phyloP scores from a whole-genome alignment of 2,888 invertebrate genomes.

The Melangyna quadrimaculata region DNA sequence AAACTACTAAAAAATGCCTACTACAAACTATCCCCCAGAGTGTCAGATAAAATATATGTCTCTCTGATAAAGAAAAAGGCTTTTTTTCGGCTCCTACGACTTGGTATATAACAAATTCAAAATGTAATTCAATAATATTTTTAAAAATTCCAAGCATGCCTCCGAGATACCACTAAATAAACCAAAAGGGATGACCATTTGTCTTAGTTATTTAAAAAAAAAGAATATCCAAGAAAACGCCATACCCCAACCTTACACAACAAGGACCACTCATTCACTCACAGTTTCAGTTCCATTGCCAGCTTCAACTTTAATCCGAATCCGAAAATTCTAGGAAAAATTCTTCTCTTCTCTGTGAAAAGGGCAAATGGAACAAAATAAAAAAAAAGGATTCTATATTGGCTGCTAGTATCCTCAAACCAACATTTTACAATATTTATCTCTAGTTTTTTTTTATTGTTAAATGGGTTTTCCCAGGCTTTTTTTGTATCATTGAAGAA shows the following conservation, averaged over 20 bases:
- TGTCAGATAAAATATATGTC: constrained; percentile 48
- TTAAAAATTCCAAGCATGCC: constrained; percentile 63
- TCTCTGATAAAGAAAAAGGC: constrained; percentile 28
- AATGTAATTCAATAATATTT: constrained; percentile 67
- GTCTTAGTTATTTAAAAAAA: constrained; percentile 23
- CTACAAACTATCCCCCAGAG: constrained; percentile 59
- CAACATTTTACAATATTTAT: constrained; percentile 56
- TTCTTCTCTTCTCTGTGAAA: constrained; percentile 3
- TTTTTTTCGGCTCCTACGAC: neutral
- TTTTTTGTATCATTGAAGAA: constrained; percentile 66
- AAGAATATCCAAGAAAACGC: neutral
- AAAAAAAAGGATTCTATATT: constrained; percentile 38
- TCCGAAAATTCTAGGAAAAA: constrained; percentile 42
- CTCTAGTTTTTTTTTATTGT: constrained; percentile 7
- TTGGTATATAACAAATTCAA: constrained; percentile 3
- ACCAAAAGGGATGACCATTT: constrained; percentile 64
- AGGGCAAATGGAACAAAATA: constrained; percentile 27
- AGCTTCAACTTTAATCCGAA: constrained; percentile 47
- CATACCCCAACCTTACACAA: constrained; percentile 3
- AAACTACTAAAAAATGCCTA: constrained; percentile 10
- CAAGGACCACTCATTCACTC: neutral
- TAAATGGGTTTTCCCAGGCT: constrained; percentile 27
- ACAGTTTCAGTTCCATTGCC: neutral
- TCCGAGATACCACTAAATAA: constrained; percentile 59
- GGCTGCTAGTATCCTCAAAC: constrained; percentile 24